Evolutionary conservation across 2,113 vertebrate genomes (phyloP).

Genomic region (Eptesicus fuscus): DNA sequence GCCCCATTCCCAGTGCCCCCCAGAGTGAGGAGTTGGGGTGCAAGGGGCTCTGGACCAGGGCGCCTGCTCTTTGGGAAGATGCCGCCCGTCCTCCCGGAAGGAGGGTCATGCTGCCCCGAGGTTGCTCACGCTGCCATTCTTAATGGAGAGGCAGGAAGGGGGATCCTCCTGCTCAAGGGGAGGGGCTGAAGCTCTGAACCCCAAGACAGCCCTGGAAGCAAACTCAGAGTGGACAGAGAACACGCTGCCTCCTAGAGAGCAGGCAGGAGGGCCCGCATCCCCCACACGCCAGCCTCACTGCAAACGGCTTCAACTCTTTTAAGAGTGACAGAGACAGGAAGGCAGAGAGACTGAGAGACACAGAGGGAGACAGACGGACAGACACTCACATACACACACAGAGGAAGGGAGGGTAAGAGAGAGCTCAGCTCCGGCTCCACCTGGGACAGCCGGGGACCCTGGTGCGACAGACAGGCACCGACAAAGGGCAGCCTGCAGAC

Average conservation of each 20-base stretch:
- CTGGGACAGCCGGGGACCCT: background rate
- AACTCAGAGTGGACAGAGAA: background rate
- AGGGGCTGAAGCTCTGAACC: background rate
- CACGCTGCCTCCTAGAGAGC: background rate
- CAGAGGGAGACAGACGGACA: background rate
- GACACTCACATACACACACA: background rate
- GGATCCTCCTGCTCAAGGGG: background rate
- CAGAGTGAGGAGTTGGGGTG: rapidly evolving
- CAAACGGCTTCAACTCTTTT: background rate
- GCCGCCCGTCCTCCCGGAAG: rapidly evolving
- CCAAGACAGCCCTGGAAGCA: background rate
- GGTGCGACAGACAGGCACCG: background rate
- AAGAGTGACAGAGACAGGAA: background rate
- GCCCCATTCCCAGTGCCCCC: rapidly evolving
- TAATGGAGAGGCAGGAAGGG: background rate
- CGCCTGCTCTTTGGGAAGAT: background rate
- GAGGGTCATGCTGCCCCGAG: no score
- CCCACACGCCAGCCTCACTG: background rate
- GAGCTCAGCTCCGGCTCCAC: background rate
- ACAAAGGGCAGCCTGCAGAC: no score
- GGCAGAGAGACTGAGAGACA: background rate
- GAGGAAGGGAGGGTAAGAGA: background rate
- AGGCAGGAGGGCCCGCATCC: rapidly evolving
- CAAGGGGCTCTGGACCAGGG: background rate
- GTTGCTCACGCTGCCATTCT: background rate